Base-by-base conservation (phyloP, 2,888 invertebrate species). In the Scrobipalpa atriplicella region DNA sequence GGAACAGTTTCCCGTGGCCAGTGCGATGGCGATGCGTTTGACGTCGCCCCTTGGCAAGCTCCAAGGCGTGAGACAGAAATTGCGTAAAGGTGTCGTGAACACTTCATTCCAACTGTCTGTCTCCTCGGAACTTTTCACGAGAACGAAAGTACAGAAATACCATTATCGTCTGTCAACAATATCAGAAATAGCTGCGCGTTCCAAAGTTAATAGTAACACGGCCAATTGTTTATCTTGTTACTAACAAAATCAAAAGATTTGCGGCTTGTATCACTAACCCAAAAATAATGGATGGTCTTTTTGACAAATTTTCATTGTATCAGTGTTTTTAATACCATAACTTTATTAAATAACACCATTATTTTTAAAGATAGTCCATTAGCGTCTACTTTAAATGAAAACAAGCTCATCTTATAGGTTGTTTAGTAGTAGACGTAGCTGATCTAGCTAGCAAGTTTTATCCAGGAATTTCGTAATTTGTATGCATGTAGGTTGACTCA, bases 41-140 rank as follows among this genome's bases (percentile, higher is more conserved):
- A 89, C 89, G 90, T 87, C 78, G 83, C 73, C 68, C 78, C 75
- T 90, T 90, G 90, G 90, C 89, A 89, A 86, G 82, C 84, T 84
- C 73, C 78, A 78, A 82, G 80, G 80, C 86, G 85, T 89, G 85
- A 86, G 85, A 87, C 89, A 86, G 84, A 82, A 89, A 86, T 89
- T 90, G 89, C 90, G 90, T 89, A 89, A 90, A 90, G 86, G 87
- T 86, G 87, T 87, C 85, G 85, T 84, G 86, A 85, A 83, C 83
- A 86, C 82, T 84, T 88, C 85, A 86, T 85, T 82, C 81, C 79
- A 84, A 84, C 74, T 78, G 82, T 82, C 74, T 78, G 82, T 82
- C 83, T 84, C 81, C 8, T 79, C 78, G 79, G 76, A 84, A 86
- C 79, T 85, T 84, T 85, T 84, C 81, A 79, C 75, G 77, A 84